Evolutionary conservation across 2,797 vertebrate species (phyloP).

Genomic region (Gallinago nigripennis): DNA sequence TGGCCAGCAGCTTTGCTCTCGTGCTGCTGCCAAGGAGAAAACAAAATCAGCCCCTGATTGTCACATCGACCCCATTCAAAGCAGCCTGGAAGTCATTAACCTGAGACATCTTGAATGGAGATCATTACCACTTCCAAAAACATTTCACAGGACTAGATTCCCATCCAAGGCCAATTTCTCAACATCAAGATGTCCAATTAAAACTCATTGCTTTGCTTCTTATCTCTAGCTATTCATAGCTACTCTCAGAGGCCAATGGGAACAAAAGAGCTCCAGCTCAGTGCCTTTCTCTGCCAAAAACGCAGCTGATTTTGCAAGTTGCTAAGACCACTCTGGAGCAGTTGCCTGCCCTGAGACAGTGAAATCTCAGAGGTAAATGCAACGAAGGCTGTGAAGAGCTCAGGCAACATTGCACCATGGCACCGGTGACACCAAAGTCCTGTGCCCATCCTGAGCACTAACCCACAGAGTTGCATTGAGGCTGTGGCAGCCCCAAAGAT

Average conservation of each 20-base stretch:
- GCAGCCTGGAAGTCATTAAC: neutral
- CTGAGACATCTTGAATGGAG: neutral
- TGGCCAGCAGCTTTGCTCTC: neutral
- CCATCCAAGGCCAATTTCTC: neutral
- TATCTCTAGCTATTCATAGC: neutral
- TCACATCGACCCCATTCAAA: neutral
- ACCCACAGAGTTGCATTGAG: neutral
- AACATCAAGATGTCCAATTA: neutral
- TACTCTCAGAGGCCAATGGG: neutral
- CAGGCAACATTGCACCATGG: neutral
- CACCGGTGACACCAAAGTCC: neutral
- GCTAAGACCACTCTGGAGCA: neutral
- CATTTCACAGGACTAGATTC: neutral
- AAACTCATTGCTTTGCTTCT: neutral
- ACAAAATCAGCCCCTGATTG: neutral
- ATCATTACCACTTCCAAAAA: neutral
- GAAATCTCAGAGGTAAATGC: neutral
- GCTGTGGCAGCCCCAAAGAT: too few species aligned
- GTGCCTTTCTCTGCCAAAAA: neutral
- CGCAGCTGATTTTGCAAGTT: neutral
- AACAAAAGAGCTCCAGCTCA: neutral
- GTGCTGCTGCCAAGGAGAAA: neutral
- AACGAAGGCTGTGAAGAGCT: neutral
- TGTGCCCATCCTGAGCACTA: too few species aligned
- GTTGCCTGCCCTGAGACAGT: neutral